Conservation (phyloP, 2,113 vertebrate genomes). For the Tinamus guttatus region DNA sequence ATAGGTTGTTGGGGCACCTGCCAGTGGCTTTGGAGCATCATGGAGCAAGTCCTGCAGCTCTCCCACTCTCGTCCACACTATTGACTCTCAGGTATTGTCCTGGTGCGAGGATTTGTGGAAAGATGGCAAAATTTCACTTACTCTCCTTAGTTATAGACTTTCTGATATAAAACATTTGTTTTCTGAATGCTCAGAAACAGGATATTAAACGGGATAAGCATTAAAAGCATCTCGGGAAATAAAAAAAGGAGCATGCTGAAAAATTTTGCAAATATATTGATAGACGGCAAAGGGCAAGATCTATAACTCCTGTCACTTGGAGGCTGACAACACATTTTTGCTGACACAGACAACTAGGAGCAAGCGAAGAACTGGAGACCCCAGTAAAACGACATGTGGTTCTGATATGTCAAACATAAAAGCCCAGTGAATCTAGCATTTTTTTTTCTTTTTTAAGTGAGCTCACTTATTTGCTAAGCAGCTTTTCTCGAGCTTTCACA, state of each 20-base stretch:
- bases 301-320: not conserved
- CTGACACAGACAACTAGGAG: not conserved
- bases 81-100: not conserved
- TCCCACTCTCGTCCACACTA: not conserved
- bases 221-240: not conserved
- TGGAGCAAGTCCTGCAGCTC: not conserved
- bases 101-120: not conserved
- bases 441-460: constrained; percentile 2
- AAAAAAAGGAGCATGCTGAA: not conserved
- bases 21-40: not conserved
- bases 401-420: constrained; percentile 38
- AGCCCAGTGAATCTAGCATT: not conserved
- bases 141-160: not conserved
- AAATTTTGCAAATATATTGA: not conserved
- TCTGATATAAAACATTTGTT: not conserved
- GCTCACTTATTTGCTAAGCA: constrained; percentile 67
- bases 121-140: not conserved
- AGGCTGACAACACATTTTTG: not conserved
- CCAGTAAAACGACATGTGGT: not conserved
- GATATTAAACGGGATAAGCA: not conserved
- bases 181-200: not conserved
- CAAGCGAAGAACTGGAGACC: not conserved
- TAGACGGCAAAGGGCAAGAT: constrained; percentile 2
- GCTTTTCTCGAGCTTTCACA: constrained; percentile 61
- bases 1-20: not conserved